Evolutionary conservation across 2,888 invertebrate genomes (phyloP), one percentile per base, ranked within the genome.

Genomic region (Heteropelma amictum): DNA sequence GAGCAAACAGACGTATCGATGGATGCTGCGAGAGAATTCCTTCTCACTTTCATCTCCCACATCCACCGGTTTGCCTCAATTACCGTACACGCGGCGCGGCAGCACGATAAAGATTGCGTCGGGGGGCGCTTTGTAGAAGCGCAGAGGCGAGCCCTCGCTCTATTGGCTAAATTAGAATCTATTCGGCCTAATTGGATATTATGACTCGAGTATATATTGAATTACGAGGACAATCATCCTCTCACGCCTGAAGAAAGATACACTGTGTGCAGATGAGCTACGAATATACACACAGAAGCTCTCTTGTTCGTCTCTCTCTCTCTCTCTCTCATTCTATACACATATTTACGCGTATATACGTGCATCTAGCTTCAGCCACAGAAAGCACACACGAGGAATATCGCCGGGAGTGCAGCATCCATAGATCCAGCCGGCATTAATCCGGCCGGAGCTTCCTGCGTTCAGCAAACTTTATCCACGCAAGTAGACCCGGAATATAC

Each of bases 171-270:
- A 87, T 87, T 84, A 84, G 84, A 84, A 84, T 84, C 84, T 85
- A 85, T 85, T 85, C 82, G 79, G 72, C 76, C 79, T 84, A 86
- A 86, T 87, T 85, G 86, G 85, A 83, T 86, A 87, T 87, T 85
- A 84, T 81, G 78, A 80, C 70, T 76, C 76, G 79, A 75, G 78
- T 79, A n/a, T n/a, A n/a, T n/a, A 83, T 83, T 81, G 81, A 83
- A 84, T 86, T 81, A 84, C 80, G 74, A 77, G 82, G 77, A 83
- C 80, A 79, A 79, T 81, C 76, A 77, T 70, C 69, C 60, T 75
- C 70, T 75, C 68, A 69, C 65, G 14, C 54, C 49, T 49, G 49
- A 45, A 14, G 35, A 17, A 63, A 17, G 10, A 47, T 47, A 21
- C 30, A 45, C 58, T 19, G 19, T 17, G 8, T 28, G 33, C 8